Evolutionary conservation across 2,888 invertebrate genomes (phyloP).

Genomic region (Aplocera efformata): DNA sequence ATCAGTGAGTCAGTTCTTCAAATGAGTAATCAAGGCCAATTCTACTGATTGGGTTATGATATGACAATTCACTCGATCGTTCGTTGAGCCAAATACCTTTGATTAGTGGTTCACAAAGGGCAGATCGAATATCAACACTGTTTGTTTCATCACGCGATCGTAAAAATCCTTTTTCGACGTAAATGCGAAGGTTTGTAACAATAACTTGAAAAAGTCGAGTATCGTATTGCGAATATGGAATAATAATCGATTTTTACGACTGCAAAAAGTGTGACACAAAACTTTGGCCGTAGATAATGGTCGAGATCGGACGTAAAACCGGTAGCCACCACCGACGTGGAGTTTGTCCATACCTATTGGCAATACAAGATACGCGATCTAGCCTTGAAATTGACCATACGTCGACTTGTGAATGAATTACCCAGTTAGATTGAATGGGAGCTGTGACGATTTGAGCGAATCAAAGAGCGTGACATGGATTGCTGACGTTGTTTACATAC

Average conservation of each 20-base stretch:
- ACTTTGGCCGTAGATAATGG: slow-evolving; percentile 51
- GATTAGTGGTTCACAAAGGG: slow-evolving; percentile 30
- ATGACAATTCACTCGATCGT: slow-evolving; percentile 39
- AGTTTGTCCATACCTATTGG: slow-evolving; percentile 39
- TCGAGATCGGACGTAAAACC: slow-evolving; percentile 60
- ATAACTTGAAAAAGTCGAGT: slow-evolving; percentile 26
- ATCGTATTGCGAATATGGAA: slow-evolving; percentile 50
- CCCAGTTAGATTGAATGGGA: slow-evolving; percentile 51
- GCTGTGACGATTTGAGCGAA: slow-evolving; percentile 41
- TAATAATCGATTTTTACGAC: slow-evolving; percentile 46
- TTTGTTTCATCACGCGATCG: not conserved
- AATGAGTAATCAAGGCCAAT: slow-evolving; percentile 42
- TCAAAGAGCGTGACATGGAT: slow-evolving; percentile 41
- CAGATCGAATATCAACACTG: slow-evolving; percentile 31
- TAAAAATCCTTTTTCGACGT: slow-evolving; percentile 5
- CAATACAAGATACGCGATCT: slow-evolving; percentile 44
- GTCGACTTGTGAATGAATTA: slow-evolving; percentile 56
- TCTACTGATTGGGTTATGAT: slow-evolving; percentile 36
- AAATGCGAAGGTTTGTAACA: slow-evolving; percentile 6
- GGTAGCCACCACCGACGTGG: slow-evolving; percentile 60
- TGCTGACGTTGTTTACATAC: slow-evolving; percentile 27
- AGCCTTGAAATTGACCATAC: slow-evolving; percentile 52
- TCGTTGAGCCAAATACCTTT: slow-evolving; percentile 32
- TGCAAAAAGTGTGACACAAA: slow-evolving; percentile 55
- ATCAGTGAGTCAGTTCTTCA: slow-evolving; percentile 44